Percentiles rank a stretch among this genome's conserved stretches.
Evolutionary conservation across 2,113 vertebrate species (phyloP).

Genomic region (Leucopsar rothschildi): DNA sequence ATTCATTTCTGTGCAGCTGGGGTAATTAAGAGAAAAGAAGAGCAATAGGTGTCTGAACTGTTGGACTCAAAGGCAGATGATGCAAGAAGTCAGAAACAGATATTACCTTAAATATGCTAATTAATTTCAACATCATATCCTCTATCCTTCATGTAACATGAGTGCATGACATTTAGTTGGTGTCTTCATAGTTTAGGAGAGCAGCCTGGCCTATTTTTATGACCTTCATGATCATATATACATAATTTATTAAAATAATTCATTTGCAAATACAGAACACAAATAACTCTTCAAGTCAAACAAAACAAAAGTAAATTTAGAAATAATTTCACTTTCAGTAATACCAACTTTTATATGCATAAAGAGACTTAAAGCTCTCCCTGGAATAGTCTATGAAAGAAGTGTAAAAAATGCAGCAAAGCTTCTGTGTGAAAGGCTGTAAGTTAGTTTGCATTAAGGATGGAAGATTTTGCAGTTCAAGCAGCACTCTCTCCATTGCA

Average conservation of each 20-base stretch:
- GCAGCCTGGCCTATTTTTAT: background rate
- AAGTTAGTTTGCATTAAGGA: background rate
- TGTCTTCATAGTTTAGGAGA: background rate
- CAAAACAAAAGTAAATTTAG: background rate
- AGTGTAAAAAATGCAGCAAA: background rate
- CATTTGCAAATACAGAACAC: background rate
- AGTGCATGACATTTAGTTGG: background rate
- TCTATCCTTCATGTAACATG: background rate
- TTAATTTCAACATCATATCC: background rate
- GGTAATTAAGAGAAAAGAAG: background rate
- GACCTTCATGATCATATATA: background rate
- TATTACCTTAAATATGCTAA: background rate
- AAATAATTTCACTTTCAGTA: background rate
- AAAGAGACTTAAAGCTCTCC: rapidly evolving
- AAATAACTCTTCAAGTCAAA: background rate
- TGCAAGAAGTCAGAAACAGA: background rate
- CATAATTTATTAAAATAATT: background rate
- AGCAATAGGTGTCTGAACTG: background rate
- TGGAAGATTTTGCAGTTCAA: background rate
- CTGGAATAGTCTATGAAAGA: background rate
- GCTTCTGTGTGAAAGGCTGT: background rate
- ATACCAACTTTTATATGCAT: background rate
- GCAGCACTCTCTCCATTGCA: background rate
- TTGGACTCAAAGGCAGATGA: background rate
- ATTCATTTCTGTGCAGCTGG: background rate